Evolutionary conservation across 2,888 invertebrate species (phyloP).

Genomic region (Lasioglossum pauxillum): DNA sequence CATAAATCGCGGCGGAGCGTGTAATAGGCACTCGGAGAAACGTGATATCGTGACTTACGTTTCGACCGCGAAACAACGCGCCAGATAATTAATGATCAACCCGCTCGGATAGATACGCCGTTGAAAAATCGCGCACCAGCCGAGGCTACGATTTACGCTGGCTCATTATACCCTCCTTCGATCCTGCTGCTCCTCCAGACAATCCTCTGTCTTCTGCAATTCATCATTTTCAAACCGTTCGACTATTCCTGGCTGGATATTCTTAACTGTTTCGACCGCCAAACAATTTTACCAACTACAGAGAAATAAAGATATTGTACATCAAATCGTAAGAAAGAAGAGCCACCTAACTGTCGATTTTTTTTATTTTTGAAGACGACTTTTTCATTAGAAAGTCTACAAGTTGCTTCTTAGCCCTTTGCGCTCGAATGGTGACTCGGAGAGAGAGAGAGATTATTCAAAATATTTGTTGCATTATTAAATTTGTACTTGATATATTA

Average conservation of each 20-base stretch:
- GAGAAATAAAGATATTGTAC: no score
- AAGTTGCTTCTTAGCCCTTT: no score
- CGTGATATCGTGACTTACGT: conserved; percentile 63
- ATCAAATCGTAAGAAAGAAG: no score
- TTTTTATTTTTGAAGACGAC: background rate
- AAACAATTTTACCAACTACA: background rate
- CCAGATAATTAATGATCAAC: conserved; percentile 60
- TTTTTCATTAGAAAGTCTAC: background rate
- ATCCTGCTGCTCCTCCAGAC: background rate
- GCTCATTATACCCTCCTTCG: conserved; percentile 44
- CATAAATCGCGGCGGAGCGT: conserved; percentile 53
- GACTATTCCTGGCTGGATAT: background rate
- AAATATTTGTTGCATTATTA: no score
- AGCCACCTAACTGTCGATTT: background rate
- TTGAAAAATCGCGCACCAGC: conserved; percentile 55
- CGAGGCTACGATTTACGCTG: conserved; percentile 47
- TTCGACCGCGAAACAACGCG: conserved; percentile 53
- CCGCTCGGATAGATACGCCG: conserved; percentile 55
- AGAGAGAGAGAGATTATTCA: no score
- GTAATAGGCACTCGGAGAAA: conserved; percentile 50
- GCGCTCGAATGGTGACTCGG: no score
- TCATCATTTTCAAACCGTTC: background rate
- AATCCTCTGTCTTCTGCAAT: background rate
- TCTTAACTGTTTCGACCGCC: background rate
- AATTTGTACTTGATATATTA: no score